Conservation (phyloP, 1,140 invertebrate species). For the Ceratina japonica region DNA sequence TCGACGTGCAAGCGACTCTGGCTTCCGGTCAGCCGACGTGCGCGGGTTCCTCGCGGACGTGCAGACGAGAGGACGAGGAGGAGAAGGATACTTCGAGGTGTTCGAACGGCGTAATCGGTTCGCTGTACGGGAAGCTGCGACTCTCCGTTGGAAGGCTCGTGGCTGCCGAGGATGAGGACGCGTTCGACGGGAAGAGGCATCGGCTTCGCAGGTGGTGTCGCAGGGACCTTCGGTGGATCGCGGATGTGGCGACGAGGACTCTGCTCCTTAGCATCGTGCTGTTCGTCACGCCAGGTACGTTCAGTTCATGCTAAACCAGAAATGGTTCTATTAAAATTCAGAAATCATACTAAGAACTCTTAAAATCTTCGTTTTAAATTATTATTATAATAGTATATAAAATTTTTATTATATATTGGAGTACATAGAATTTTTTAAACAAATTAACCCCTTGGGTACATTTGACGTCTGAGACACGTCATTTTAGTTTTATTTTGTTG, state of each 20-base stretch:
- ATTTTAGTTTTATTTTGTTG: too few relatives aligned
- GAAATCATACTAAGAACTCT: too few relatives aligned
- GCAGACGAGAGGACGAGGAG: constrained; percentile 53
- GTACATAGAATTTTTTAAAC: too few relatives aligned
- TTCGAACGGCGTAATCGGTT: constrained; percentile 52
- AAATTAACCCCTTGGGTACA: too few relatives aligned
- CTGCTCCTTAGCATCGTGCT: constrained; percentile 75
- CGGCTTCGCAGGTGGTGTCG: constrained; percentile 70
- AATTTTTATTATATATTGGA: too few relatives aligned
- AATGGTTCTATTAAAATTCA: too few relatives aligned
- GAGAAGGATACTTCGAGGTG: constrained; percentile 60
- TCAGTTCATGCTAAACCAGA: too few relatives aligned
- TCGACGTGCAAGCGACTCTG: constrained; percentile 61
- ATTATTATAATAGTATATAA: too few relatives aligned
- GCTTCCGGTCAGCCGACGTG: constrained; percentile 77
- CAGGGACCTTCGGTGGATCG: constrained; percentile 71
- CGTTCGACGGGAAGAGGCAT: constrained; percentile 65
- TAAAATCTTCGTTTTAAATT: too few relatives aligned
- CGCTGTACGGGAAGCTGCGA: constrained; percentile 54
- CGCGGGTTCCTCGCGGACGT: constrained; percentile 62
- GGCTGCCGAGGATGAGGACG: constrained; percentile 43
- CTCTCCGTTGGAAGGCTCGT: constrained; percentile 33
- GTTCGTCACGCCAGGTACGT: constrained; percentile 76
- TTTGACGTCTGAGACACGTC: too few relatives aligned
- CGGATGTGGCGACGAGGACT: constrained; percentile 74